Evolutionary conservation across 1,140 invertebrate genomes (phyloP).

Genomic region (Brachionus manjavacas): DNA sequence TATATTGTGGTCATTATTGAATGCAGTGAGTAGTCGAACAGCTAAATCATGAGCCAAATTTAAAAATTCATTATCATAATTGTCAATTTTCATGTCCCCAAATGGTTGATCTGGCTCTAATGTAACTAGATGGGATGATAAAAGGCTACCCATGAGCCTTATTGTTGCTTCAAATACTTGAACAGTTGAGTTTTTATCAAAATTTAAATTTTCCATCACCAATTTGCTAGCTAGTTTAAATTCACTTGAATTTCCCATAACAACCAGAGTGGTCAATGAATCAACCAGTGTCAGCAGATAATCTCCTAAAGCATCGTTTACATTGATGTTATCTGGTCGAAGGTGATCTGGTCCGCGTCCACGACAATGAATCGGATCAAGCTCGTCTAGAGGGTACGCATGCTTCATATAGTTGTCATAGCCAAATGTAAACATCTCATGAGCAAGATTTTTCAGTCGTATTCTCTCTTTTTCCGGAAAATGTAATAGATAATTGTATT

Average conservation of each 20-base stretch:
- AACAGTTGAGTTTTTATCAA: constrained; percentile 65
- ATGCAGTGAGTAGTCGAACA: constrained; percentile 62
- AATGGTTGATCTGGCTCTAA: constrained; percentile 62
- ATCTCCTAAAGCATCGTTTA: constrained; percentile 69
- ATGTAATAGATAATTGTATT: background rate
- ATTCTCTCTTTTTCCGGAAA: constrained; percentile 16
- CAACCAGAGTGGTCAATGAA: constrained; percentile 61
- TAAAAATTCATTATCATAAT: constrained; percentile 65
- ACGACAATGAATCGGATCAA: constrained; percentile 62
- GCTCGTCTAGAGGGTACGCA: constrained; percentile 63
- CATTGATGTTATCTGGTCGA: constrained; percentile 64
- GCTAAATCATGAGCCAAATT: constrained; percentile 65
- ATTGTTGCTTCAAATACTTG: constrained; percentile 71
- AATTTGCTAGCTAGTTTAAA: constrained; percentile 65
- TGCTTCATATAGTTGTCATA: constrained; percentile 63
- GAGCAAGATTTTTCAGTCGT: background rate
- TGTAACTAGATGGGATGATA: constrained; percentile 68
- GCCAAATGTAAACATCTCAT: constrained; percentile 62
- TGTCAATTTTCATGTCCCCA: constrained; percentile 59
- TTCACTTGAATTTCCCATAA: constrained; percentile 61
- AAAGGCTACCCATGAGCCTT: constrained; percentile 64
- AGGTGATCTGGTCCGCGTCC: constrained; percentile 64
- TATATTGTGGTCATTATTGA: constrained; percentile 60
- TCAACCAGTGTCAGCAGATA: constrained; percentile 62
- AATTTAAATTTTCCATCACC: constrained; percentile 63